Conservation (phyloP, 2,888 invertebrate species). For the Taenaris catops region DNA sequence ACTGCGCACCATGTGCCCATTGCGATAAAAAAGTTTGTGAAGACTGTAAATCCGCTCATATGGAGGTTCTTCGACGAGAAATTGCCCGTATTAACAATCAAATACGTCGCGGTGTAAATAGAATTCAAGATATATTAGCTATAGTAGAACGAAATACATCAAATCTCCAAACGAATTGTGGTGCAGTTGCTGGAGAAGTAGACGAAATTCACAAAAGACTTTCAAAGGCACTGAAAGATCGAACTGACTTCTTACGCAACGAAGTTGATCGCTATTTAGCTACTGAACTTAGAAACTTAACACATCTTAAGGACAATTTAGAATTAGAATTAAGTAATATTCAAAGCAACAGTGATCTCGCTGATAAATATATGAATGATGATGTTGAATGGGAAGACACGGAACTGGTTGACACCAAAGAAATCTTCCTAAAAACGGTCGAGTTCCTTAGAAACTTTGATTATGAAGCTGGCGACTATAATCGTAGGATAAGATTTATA, state of each 20-base stretch:
- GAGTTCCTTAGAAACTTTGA: conserved; percentile 97
- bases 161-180: conserved; percentile 93
- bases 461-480: conserved; percentile 95
- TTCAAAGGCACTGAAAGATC: conserved; percentile 93
- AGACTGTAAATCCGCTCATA: conserved; percentile 97
- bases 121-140: conserved; percentile 91
- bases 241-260: conserved; percentile 90
- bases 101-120: conserved; percentile 92
- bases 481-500: conserved; percentile 90
- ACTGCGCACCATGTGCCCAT: conserved; percentile 93
- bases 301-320: conserved; percentile 94
- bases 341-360: conserved; percentile 96
- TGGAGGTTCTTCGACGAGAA: conserved; percentile 96
- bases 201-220: conserved; percentile 94
- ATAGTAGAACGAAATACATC: conserved; percentile 93
- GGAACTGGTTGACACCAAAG: conserved; percentile 96
- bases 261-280: conserved; percentile 96
- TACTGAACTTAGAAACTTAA: conserved; percentile 91
- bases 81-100: conserved; percentile 94
- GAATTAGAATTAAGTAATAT: conserved; percentile 97
- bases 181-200: conserved; percentile 94
- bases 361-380: conserved; percentile 96
- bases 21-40: conserved; percentile 98
- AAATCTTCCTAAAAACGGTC: conserved; percentile 96
- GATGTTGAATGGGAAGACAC: conserved; percentile 95